Base-by-base conservation (phyloP, 2,797 vertebrate genomes). In the Protosalanx chinensis region DNA sequence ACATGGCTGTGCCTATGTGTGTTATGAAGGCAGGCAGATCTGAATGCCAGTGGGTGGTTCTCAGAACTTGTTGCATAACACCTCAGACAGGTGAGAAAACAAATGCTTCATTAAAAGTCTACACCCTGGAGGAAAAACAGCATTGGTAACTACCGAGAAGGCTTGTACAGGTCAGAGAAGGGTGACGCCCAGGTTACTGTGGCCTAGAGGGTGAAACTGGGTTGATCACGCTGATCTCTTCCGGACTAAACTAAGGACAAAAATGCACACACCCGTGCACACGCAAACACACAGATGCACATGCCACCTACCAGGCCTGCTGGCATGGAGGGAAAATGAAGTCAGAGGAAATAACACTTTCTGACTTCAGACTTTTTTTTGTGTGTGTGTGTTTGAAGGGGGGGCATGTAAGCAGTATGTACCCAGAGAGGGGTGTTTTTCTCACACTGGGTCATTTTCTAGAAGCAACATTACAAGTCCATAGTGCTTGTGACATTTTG, bases 11-110 rank as follows among this genome's bases (percentile, higher is more conserved):
- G 12, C 10, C 41, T 46, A 13, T 41, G 41, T 46, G 41, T 46
- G 41, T 46, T 13, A 46, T 46, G 41, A 46, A 46, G 41, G 35
- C 6, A 10, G 35, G 35, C 35, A 37, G 35, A 37, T 37, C 35
- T 37, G 35, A 46, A 46, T 46, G 10, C 41, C 41, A 13, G 7
- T 12, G 41, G 41, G 10, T 13, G 41, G 41, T 46, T 46, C 41
- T 13, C 72, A 67, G 76, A 67, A 0, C 49, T 41, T 61, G 75
- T 89, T 88, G 79, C 58, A 72, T 84, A 88, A 90, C 27, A 4
- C 53, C 32, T 23, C 70, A 77, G 83, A 81, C 88, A 86, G 86
- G 84, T 86, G 79, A 80, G 81, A 87, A 82, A 89, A 87, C 84
- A 87, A 85, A 80, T 72, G 80, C 77, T 72, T 80, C 83, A 88